Evolutionary conservation across 2,888 invertebrate genomes (phyloP), one percentile per base, ranked within the genome.

Genomic region (Esperia sulphurella): DNA sequence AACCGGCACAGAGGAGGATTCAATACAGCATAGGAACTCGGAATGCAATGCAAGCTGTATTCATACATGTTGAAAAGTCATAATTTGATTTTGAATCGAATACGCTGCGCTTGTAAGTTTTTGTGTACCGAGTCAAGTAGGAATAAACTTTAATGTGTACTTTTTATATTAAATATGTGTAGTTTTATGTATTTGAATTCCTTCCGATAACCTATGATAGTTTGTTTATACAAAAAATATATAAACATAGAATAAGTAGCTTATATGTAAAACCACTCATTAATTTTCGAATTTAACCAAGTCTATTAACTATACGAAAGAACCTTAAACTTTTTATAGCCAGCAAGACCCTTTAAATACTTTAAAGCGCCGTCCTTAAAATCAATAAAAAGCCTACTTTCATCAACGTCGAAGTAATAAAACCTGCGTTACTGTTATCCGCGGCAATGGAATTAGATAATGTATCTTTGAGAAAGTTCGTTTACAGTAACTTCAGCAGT

Each of bases 381-480:
- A 83, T 84, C 84, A 85, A 85, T 88, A 84, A 86, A 84, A 83
- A 61, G 71, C 74, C 82, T 84, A 81, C 75, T 83, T 83, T 81
- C 81, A 83, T 83, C 82, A 83, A 69, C 76, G 72, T 71, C 65
- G 66, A 68, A 69, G 85, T 82, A 83, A 87, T 88, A 88, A 88
- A 87, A 83, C 62, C 71, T 71, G 68, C 73, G 85, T 87, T 82
- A 86, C 68, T 82, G 83, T 81, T 78, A 85, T 82, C 81, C 79
- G 65, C 60, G 74, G 72, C 77, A 75, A 79, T 79, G 71, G 78
- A 85, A 85, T 84, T 79, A 79, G 79, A 79, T 81, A 83, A 83
- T 83, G 79, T 79, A 80, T 83, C 79, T 80, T 75, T 73, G 72
- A 69, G 64, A 73, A 76, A 78, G 72, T 80, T 75, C 68, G 55